Conservation (phyloP, 35 echinoderm and acorn worm genomes). For the Anneissia japonica region DNA sequence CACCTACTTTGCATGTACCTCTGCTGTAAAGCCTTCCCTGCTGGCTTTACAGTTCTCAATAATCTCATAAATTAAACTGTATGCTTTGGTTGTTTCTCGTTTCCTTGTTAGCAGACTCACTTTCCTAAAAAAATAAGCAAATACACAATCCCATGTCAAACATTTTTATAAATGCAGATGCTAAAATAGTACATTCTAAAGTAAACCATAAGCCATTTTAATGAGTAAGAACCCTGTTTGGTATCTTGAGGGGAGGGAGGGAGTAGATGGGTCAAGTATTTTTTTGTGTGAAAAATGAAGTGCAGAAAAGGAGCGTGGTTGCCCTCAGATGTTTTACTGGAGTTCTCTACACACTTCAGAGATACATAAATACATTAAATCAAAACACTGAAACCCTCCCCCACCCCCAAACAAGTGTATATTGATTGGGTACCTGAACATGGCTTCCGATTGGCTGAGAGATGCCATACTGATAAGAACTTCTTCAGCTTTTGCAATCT, state of each 20-base stretch:
- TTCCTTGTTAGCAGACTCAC: constrained; percentile 19
- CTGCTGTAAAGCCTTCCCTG: constrained; percentile 44
- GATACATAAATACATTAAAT: no score
- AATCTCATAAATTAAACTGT: constrained; percentile 30
- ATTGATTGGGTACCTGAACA: constrained; percentile 44
- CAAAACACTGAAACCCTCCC: constrained; percentile 14
- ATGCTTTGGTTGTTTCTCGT: constrained; percentile 48
- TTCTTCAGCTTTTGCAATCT: constrained; percentile 49
- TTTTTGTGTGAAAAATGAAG: no score
- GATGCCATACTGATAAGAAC: constrained; percentile 54
- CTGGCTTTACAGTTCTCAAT: constrained; percentile 46
- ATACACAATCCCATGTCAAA: no score
- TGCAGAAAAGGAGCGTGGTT: no score
- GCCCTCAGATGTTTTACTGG: no score
- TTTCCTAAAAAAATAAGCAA: constrained; percentile 27
- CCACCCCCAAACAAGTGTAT: background rate
- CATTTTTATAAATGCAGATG: no score
- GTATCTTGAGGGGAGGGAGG: no score
- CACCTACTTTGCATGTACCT: constrained; percentile 57
- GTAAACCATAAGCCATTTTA: no score
- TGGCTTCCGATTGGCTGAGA: constrained; percentile 33
- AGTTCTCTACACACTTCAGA: no score
- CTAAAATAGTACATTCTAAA: no score
- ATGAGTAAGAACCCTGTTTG: no score
- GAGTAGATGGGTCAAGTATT: no score